Percentiles rank a stretch among this genome's conserved stretches.
Evolutionary conservation across 2,888 invertebrate genomes (phyloP).

Genomic region (Trileptium ribeirensis): DNA sequence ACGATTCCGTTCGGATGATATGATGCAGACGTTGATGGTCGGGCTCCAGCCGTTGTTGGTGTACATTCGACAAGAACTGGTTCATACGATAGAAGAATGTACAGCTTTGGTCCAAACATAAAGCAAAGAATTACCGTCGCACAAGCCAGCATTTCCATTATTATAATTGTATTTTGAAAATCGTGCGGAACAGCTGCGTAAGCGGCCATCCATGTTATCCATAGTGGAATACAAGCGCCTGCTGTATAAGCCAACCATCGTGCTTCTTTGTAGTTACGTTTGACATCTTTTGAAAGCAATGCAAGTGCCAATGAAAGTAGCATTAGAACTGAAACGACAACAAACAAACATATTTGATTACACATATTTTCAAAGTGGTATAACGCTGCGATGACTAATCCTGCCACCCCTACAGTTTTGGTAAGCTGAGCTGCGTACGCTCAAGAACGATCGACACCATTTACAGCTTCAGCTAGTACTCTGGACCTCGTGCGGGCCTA

Average conservation of each 20-base stretch:
- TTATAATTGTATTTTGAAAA: constrained; percentile 38
- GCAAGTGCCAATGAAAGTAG: constrained; percentile 44
- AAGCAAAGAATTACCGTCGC: constrained; percentile 45
- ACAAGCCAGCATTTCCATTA: constrained; percentile 42
- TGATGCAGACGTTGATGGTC: neutral
- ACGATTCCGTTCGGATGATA: neutral
- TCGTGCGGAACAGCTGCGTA: constrained; percentile 37
- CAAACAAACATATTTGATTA: no score
- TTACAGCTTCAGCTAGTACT: no score
- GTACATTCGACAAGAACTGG: constrained; percentile 47
- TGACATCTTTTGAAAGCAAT: constrained; percentile 44
- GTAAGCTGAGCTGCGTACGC: no score
- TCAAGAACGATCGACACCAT: no score
- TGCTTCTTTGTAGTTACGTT: constrained; percentile 49
- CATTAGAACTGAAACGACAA: constrained; percentile 37
- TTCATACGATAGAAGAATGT: constrained; percentile 48
- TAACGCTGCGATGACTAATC: no score
- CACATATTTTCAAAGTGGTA: no score
- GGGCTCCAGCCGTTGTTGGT: constrained; percentile 16
- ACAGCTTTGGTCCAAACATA: constrained; percentile 49
- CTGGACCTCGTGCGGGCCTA: no score
- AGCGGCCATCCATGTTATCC: constrained; percentile 41
- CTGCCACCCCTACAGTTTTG: no score
- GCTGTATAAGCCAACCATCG: constrained; percentile 42
- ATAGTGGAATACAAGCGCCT: constrained; percentile 40